phyloP scores from a whole-genome alignment of 2,113 vertebrate species.

The Hippoglossus stenolepis region DNA sequence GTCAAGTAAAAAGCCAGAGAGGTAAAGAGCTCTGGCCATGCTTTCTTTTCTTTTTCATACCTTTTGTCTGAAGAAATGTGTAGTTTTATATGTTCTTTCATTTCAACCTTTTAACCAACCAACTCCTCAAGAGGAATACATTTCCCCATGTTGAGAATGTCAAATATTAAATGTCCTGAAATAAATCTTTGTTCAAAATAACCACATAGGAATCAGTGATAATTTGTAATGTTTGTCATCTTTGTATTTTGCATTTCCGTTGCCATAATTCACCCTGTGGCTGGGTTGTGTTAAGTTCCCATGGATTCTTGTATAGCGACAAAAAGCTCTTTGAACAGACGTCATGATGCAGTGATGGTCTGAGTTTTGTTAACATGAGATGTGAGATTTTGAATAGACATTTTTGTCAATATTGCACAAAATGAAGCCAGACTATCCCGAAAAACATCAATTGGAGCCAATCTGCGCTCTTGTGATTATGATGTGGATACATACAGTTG shows the following conservation, averaged over 20 bases:
- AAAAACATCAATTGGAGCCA: too few relatives aligned
- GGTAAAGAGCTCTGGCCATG: slow-evolving; percentile 41
- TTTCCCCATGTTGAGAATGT: not conserved
- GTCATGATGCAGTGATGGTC: too few relatives aligned
- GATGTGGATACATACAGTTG: too few relatives aligned
- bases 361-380: too few relatives aligned
- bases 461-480: too few relatives aligned
- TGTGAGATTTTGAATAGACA: too few relatives aligned
- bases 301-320: too few relatives aligned
- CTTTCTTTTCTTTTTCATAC: slow-evolving; percentile 10
- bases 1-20: slow-evolving; percentile 50
- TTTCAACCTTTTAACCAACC: not conserved
- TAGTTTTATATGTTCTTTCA: not conserved
- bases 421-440: too few relatives aligned
- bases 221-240: not conserved
- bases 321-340: too few relatives aligned
- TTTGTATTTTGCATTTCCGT: too few relatives aligned
- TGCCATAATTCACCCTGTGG: not conserved
- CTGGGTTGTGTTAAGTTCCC: not conserved
- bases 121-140: not conserved
- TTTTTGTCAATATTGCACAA: too few relatives aligned
- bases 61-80: slow-evolving; percentile 24
- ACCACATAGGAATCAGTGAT: not conserved
- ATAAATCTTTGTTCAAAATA: not conserved
- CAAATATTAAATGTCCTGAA: not conserved